These are phyloP conservation scores for Scolopax rusticola DNA, from an alignment of 2,797 vertebrate species.

Conservation along the genomic window DNA sequence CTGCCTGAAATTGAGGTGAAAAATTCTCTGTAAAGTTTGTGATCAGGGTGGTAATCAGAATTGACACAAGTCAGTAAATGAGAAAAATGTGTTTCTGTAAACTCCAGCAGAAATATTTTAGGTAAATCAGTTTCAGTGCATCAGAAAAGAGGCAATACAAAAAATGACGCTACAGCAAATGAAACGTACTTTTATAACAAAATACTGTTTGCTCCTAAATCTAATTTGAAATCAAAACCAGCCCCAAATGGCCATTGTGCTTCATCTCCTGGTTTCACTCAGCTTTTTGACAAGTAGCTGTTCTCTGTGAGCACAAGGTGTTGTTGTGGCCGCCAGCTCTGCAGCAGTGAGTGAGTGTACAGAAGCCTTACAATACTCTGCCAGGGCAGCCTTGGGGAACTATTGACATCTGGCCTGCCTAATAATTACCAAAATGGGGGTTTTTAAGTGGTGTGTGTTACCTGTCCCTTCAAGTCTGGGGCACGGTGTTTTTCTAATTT, in stretches of 20 bases:
- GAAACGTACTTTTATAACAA: background rate
- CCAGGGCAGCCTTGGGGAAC: background rate
- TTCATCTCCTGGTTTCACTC: background rate
- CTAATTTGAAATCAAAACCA: background rate
- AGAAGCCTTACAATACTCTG: rapidly evolving
- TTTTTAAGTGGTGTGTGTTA: background rate
- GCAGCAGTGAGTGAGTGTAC: background rate
- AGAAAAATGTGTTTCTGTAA: background rate
- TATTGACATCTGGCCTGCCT: background rate
- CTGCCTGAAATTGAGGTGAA: background rate
- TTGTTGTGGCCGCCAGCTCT: rapidly evolving
- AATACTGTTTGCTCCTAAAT: background rate
- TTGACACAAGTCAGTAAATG: background rate
- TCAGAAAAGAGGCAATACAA: background rate
- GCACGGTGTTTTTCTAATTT: background rate
- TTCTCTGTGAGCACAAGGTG: background rate
- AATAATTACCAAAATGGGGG: background rate
- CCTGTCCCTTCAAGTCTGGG: background rate
- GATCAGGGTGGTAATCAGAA: background rate
- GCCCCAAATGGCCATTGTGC: background rate
- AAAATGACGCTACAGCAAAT: background rate
- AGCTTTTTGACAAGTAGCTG: background rate
- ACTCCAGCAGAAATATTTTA: background rate
- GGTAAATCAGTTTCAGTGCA: background rate
- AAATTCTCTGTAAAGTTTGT: background rate